phyloP scores from a whole-genome alignment of 2,888 invertebrate species.

The Bhutanitis thaidina region DNA sequence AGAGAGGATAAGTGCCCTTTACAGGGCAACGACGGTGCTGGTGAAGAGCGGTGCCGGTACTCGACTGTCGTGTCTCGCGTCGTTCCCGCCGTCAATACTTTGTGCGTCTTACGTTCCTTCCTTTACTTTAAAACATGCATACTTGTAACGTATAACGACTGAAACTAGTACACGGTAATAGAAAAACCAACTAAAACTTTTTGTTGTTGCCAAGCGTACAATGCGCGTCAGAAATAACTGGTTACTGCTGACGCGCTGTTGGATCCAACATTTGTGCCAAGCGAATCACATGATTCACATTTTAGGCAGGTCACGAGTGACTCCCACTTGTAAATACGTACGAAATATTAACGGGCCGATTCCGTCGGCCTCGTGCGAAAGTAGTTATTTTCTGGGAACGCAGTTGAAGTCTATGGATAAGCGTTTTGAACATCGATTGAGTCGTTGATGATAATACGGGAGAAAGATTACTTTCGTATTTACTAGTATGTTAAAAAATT shows the following conservation, averaged over 20 bases:
- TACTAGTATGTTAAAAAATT: neutral
- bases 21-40: neutral
- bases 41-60: neutral
- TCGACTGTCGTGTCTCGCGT: neutral
- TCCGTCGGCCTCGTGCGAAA: conserved; percentile 13
- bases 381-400: neutral
- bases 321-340: conserved; percentile 38
- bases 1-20: conserved; percentile 2
- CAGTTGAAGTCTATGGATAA: neutral
- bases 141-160: neutral
- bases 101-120: too few species aligned
- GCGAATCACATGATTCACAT: conserved; percentile 73
- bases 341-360: conserved; percentile 10
- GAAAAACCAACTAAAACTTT: conserved; percentile 16
- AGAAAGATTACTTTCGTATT: neutral
- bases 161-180: conserved; percentile 7
- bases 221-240: conserved; percentile 59
- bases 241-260: conserved; percentile 53
- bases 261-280: conserved; percentile 64
- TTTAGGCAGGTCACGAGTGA: conserved; percentile 66
- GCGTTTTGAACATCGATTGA: neutral
- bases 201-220: conserved; percentile 58
- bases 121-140: neutral
- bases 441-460: neutral
- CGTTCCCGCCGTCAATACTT: neutral